Evolutionary conservation across 2,888 invertebrate species (phyloP), one percentile per base, ranked within the genome.

Genomic region (Shargacucullia verbasci): DNA sequence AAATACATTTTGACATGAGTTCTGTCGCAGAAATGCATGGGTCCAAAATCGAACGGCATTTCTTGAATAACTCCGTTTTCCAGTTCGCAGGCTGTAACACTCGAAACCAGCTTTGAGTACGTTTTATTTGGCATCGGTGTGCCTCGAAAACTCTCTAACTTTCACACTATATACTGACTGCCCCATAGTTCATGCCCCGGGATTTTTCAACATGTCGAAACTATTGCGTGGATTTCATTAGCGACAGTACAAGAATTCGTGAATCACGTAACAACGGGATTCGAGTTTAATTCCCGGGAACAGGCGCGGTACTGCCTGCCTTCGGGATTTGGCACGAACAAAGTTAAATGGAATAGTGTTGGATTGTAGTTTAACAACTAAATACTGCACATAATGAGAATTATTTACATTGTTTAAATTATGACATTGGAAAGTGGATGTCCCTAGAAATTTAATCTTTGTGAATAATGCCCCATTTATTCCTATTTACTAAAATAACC

Each of bases 211-310:
- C 59, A 63, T 60, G 38, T 59, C 49, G 53, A 4, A 52, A 59
- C 47, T 60, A 47, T 20, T 34, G 25, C 41, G 38, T 43, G 53
- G 65, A 65, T 65, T 54, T 67, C 53, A 64, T 74, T 41, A 55
- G 4, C 53, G 49, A 56, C 47, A 52, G 43, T 49, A 46, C 57
- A 70, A 64, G 73, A 79, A 71, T 78, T 67, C 41, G 62, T 45
- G 67, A 66, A 63, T 65, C 66, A 66, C 70, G 79, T 64, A 68
- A 64, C 62, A 50, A 63, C 59, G 55, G 67, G 68, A 69, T 70
- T 65, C 54, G 49, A 43, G 48, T 64, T 59, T 67, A 60, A 76
- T 73, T 64, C 70, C 64, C 50, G 54, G 49, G 58, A 50, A 64
- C 45, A 44, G 52, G 55, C 54, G 49, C 49, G 48, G 56, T 55